Conservation (phyloP, 2,113 vertebrate species). For the Scalopus aquaticus region DNA sequence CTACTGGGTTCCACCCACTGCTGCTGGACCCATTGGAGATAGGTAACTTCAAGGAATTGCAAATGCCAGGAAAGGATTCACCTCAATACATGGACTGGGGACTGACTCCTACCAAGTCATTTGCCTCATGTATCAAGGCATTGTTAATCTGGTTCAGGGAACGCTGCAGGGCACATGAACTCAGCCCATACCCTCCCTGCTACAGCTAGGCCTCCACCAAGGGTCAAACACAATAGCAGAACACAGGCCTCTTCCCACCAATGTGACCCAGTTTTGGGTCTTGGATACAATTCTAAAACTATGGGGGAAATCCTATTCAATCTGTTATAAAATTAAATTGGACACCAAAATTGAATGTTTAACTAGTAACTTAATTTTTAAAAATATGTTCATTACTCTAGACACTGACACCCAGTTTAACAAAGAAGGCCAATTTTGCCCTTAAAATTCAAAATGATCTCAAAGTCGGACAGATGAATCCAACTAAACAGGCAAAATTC, state of each 20-base stretch:
- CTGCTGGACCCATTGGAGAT: background rate
- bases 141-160: background rate
- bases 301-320: background rate
- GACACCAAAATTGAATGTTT: slow-evolving; percentile 30
- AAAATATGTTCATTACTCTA: slow-evolving; percentile 43
- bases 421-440: too few relatives aligned
- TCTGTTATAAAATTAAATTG: slow-evolving; percentile 27
- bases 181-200: background rate
- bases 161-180: background rate
- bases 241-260: background rate
- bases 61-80: background rate
- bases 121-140: background rate
- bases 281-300: slow-evolving; percentile 34
- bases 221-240: background rate
- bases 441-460: slow-evolving; percentile 42
- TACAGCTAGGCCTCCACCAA: background rate
- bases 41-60: background rate
- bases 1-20: background rate
- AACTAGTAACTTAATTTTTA: slow-evolving; percentile 21
- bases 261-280: background rate
- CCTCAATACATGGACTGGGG: background rate
- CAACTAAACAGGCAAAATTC: background rate
- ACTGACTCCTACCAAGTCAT: background rate
- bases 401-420: background rate
- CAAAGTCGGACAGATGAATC: background rate